These are phyloP conservation scores for Mellilla xanthometata DNA, from an alignment of 2,888 invertebrate genomes.

Conservation along the genomic window DNA sequence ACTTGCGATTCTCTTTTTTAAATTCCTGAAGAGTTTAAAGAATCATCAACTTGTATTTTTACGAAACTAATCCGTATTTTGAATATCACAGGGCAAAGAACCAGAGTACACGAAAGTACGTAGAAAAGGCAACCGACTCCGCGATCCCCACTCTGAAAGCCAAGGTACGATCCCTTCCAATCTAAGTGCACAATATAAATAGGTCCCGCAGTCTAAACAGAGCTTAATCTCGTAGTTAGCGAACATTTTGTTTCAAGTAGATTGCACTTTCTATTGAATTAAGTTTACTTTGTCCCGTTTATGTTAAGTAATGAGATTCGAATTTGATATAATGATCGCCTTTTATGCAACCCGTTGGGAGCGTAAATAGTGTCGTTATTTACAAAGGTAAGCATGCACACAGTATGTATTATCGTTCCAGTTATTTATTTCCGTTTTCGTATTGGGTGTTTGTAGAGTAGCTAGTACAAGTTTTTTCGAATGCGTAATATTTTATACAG, in stretches of 20 bases:
- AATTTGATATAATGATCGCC: conserved; percentile 79
- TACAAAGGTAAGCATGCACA: conserved; percentile 81
- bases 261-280: conserved; percentile 68
- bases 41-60: too few species aligned
- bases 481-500: too few species aligned
- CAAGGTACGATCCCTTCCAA: conserved; percentile 84
- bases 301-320: conserved; percentile 71
- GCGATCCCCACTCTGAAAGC: conserved; percentile 92
- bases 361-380: conserved; percentile 80
- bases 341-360: conserved; percentile 81
- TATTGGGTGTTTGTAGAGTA: conserved; percentile 25
- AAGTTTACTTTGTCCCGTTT: conserved; percentile 73
- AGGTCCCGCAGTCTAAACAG: conserved; percentile 35
- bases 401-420: conserved; percentile 74
- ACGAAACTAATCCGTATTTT: background rate
- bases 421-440: conserved; percentile 25
- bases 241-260: conserved; percentile 75
- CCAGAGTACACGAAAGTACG: conserved; percentile 92
- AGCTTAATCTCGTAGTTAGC: conserved; percentile 77
- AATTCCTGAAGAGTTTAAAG: too few species aligned
- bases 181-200: conserved; percentile 1
- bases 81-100: conserved; percentile 85
- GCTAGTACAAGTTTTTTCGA: too few species aligned
- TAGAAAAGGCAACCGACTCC: conserved; percentile 90
- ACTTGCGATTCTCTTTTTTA: too few species aligned